phyloP scores from a whole-genome alignment of 2,888 invertebrate genomes.

The Melanchra persicariae region DNA sequence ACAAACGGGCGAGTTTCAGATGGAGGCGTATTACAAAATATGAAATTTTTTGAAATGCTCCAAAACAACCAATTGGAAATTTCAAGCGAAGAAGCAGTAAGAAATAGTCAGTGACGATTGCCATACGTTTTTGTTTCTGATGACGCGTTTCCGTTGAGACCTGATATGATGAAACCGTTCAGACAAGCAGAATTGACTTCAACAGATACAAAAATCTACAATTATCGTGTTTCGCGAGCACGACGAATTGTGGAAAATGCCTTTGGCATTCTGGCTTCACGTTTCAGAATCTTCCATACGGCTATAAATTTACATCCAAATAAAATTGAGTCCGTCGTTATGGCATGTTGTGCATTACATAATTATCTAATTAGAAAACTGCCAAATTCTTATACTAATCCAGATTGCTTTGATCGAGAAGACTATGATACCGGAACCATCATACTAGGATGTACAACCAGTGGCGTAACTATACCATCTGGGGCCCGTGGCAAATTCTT shows the following conservation, averaged over 20 bases:
- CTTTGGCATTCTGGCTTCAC: no score
- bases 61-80: no score
- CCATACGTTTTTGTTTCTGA: no score
- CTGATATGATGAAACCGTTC: background rate
- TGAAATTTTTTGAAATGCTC: background rate
- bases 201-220: background rate
- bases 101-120: no score
- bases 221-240: no score
- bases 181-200: slow-evolving; percentile 15
- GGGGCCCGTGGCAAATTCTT: no score
- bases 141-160: no score
- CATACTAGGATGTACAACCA: background rate
- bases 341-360: slow-evolving; percentile 21
- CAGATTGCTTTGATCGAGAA: slow-evolving; percentile 10
- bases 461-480: no score
- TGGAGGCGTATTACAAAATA: slow-evolving; percentile 21
- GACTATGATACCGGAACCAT: slow-evolving; percentile 16
- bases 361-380: slow-evolving; percentile 18
- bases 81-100: no score
- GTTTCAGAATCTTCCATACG: slow-evolving; percentile 9
- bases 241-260: no score
- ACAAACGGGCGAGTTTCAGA: slow-evolving; percentile 16
- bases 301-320: slow-evolving; percentile 14
- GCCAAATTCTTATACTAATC: slow-evolving; percentile 19
- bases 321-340: slow-evolving; percentile 16